phyloP scores from a whole-genome alignment of 1,140 invertebrate genomes.

The Anthonomus grandis region DNA sequence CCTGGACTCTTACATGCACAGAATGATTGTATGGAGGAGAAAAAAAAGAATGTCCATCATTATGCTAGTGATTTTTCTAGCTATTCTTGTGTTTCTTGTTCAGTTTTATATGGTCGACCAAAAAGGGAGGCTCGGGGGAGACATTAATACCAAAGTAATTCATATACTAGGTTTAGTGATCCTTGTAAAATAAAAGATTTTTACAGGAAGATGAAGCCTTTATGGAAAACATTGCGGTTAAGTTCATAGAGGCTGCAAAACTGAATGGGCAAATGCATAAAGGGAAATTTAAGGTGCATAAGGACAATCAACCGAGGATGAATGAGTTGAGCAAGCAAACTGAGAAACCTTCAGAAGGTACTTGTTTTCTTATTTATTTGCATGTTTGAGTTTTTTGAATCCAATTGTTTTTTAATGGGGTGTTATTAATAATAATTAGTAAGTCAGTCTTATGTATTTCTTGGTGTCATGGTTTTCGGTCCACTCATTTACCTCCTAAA shows the following conservation, averaged over 20 bases:
- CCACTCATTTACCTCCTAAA: too few relatives aligned
- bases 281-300: slow-evolving; percentile 1
- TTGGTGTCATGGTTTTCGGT: too few relatives aligned
- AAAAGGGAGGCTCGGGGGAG: slow-evolving; percentile 21
- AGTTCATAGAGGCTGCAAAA: slow-evolving; percentile 27
- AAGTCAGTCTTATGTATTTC: too few relatives aligned
- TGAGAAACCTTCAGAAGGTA: slow-evolving; percentile 15
- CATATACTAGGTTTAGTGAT: too few relatives aligned
- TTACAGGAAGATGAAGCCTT: slow-evolving; percentile 15
- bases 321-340: slow-evolving; percentile 20
- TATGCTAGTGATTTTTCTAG: slow-evolving; percentile 32
- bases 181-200: too few relatives aligned
- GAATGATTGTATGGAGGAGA: slow-evolving; percentile 42
- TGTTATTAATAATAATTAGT: too few relatives aligned
- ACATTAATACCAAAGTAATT: slow-evolving; percentile 22
- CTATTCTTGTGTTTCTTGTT: slow-evolving; percentile 41
- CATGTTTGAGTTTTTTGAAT: too few relatives aligned
- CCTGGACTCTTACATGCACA: slow-evolving; percentile 43
- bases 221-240: slow-evolving; percentile 22
- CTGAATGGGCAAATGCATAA: slow-evolving; percentile 9
- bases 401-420: too few relatives aligned
- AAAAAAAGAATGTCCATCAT: slow-evolving; percentile 40
- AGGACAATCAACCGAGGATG: slow-evolving; percentile 8
- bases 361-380: too few relatives aligned
- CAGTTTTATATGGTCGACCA: slow-evolving; percentile 40